Evolutionary conservation across 2,888 invertebrate species (phyloP).

Genomic region (Tricholauxania praeusta): DNA sequence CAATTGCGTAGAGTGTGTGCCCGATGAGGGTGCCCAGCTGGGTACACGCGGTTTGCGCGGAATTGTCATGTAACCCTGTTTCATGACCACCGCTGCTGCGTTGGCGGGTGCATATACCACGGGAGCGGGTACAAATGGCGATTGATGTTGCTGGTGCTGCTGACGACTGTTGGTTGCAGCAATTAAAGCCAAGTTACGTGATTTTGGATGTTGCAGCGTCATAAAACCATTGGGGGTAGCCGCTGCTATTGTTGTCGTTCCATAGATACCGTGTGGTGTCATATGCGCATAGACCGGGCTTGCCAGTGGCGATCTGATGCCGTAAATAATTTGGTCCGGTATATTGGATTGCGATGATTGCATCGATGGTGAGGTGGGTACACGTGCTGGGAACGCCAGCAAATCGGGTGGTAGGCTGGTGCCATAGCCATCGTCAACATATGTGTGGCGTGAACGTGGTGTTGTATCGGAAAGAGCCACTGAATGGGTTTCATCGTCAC

Average conservation of each 20-base stretch:
- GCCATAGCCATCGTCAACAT: constrained; percentile 69
- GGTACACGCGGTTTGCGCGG: constrained; percentile 86
- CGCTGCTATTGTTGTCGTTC: constrained; percentile 69
- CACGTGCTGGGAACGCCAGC: constrained; percentile 80
- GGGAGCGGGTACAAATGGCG: constrained; percentile 80
- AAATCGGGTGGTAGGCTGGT: constrained; percentile 84
- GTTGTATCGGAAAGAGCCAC: constrained; percentile 74
- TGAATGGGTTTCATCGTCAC: constrained; percentile 78
- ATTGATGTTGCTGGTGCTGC: constrained; percentile 72
- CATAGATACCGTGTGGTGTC: constrained; percentile 70
- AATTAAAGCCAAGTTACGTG: constrained; percentile 65
- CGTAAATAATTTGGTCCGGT: constrained; percentile 68
- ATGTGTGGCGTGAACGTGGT: constrained; percentile 69
- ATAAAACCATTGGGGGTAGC: constrained; percentile 75
- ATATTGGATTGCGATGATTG: constrained; percentile 84
- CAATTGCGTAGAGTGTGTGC: constrained; percentile 45
- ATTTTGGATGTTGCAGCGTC: constrained; percentile 81
- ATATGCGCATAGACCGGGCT: constrained; percentile 73
- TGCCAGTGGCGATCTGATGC: constrained; percentile 67
- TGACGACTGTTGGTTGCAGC: constrained; percentile 69
- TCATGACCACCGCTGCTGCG: constrained; percentile 64
- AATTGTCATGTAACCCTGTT: constrained; percentile 88
- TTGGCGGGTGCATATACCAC: constrained; percentile 73
- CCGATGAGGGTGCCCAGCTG: constrained; percentile 80
- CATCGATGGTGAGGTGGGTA: constrained; percentile 79